Percentiles rank a stretch among this genome's conserved stretches.
Conservation (phyloP, 2,797 vertebrate genomes). For the Microctenopoma lineatum region DNA sequence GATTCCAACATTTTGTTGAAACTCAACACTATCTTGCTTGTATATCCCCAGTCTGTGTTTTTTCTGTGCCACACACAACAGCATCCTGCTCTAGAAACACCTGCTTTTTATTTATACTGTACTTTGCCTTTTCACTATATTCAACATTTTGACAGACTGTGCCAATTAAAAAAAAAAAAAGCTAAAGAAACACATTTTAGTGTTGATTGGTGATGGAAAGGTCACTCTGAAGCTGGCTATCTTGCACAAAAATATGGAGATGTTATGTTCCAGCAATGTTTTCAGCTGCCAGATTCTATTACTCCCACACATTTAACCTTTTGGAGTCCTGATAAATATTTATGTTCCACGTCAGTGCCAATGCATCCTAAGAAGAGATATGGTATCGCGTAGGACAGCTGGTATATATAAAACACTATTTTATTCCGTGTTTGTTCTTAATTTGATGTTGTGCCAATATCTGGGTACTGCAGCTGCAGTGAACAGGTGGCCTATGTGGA, state of each 20-base stretch:
- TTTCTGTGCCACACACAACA: background rate
- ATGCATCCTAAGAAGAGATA: conserved; percentile 43
- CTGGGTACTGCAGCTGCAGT: conserved; percentile 13
- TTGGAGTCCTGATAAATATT: conserved; percentile 63
- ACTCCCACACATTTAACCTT: conserved; percentile 72
- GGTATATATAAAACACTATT: conserved; percentile 35
- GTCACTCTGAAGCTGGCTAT: conserved; percentile 26
- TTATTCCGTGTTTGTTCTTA: conserved; percentile 35
- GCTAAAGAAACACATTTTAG: background rate
- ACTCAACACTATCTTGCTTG: background rate
- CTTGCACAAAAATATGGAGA: conserved; percentile 38
- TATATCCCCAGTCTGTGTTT: background rate
- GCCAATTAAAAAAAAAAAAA: background rate
- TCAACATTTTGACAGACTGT: background rate
- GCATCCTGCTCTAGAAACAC: conserved; percentile 5
- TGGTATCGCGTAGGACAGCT: conserved; percentile 39
- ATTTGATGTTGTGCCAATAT: conserved; percentile 30
- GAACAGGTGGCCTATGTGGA: conserved; percentile 1
- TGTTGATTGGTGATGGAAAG: conserved; percentile 6
- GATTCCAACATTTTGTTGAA: background rate
- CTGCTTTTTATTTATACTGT: background rate
- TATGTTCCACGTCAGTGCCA: conserved; percentile 45
- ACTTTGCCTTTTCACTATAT: background rate
- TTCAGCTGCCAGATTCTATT: conserved; percentile 57
- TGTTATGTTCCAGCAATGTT: conserved; percentile 47